Evolutionary conservation across 2,113 vertebrate species (phyloP).

Genomic region (Dromaius novaehollandiae): DNA sequence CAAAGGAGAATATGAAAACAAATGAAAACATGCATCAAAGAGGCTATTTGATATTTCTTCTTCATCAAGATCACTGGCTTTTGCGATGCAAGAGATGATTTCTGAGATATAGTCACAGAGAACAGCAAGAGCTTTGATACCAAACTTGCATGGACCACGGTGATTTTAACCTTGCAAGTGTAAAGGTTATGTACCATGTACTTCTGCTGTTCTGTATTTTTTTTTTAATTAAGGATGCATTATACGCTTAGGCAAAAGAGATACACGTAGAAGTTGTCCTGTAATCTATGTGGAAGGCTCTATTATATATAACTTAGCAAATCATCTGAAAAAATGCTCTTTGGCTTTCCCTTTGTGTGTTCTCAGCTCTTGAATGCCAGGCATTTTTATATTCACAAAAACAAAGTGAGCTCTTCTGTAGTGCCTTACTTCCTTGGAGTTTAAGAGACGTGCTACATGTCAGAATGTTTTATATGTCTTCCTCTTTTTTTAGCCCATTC

Average conservation of each 20-base stretch:
- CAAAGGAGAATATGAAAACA: conserved; percentile 22
- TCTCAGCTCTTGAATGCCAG: neutral
- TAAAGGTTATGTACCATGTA: neutral
- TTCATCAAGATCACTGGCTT: neutral
- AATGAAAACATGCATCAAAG: conserved; percentile 21
- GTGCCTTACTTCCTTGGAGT: rapidly evolving
- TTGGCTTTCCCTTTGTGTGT: conserved; percentile 1
- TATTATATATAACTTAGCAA: neutral
- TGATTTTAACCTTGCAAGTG: neutral
- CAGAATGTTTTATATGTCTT: neutral
- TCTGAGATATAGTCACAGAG: neutral
- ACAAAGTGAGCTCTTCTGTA: neutral
- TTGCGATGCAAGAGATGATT: neutral
- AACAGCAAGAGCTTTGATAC: conserved; percentile 21
- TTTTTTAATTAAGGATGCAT: neutral
- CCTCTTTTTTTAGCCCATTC: neutral
- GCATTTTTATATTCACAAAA: neutral
- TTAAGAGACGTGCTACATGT: neutral
- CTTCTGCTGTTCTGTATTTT: neutral
- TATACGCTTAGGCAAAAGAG: conserved; percentile 16
- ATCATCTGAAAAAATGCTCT: conserved; percentile 10
- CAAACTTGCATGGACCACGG: rapidly evolving
- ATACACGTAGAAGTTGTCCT: neutral
- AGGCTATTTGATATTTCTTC: rapidly evolving
- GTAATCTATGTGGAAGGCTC: neutral